These are phyloP conservation scores for Drosophila rufa DNA, from an alignment of 1,140 invertebrate species.

Conservation along the genomic window DNA sequence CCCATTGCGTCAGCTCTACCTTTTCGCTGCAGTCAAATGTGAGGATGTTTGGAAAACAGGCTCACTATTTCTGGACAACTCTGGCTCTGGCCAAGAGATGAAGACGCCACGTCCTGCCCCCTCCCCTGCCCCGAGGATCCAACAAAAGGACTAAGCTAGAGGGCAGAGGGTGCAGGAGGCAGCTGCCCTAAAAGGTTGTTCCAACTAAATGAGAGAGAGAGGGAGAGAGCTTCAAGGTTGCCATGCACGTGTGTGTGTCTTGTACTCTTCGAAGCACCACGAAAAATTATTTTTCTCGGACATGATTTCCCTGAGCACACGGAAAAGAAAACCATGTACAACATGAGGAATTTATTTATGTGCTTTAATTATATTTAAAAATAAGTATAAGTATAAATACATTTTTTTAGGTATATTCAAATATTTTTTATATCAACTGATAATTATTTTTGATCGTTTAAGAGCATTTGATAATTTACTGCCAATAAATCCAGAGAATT, in stretches of 20 bases:
- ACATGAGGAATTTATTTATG: accelerated
- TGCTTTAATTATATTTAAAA: neutral
- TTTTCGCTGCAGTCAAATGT: conserved; percentile 34
- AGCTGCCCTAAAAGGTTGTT: conserved; percentile 28
- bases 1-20: conserved; percentile 2
- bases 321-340: neutral
- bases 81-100: conserved; percentile 9
- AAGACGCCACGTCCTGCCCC: conserved; percentile 7
- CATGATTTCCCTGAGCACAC: conserved; percentile 16
- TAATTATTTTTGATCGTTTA: too few species aligned
- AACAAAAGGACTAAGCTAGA: conserved; percentile 14
- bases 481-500: too few species aligned
- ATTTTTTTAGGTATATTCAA: too few species aligned
- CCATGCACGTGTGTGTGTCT: conserved; percentile 4
- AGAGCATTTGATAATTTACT: too few species aligned
- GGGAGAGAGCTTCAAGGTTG: conserved; percentile 27
- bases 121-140: conserved; percentile 2
- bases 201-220: conserved; percentile 26
- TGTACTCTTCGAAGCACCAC: conserved; percentile 1
- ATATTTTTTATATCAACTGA: too few species aligned
- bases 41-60: conserved; percentile 23
- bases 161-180: neutral
- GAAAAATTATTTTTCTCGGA: conserved; percentile 33
- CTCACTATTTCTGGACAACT: conserved; percentile 32
- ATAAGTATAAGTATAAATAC: neutral